Conservation (phyloP, 2,797 vertebrate genomes). For the Cottoperca gobio region DNA sequence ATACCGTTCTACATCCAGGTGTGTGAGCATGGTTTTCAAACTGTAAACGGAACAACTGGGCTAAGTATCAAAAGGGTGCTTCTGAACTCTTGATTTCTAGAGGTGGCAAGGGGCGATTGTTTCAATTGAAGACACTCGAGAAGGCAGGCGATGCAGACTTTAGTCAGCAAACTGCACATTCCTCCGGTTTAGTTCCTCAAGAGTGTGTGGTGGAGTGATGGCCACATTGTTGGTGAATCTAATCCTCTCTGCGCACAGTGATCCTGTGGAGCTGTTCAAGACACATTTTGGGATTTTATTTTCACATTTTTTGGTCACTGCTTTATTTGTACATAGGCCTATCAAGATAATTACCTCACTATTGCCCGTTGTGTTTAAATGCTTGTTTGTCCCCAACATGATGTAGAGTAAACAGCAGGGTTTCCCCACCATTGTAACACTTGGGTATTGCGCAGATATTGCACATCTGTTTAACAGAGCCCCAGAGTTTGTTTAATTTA, state of each 20-base stretch:
- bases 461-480: no score
- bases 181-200: conserved; percentile 20
- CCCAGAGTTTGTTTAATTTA: no score
- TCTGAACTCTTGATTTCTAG: conserved; percentile 3
- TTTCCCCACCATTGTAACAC: no score
- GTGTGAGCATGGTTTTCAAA: background rate
- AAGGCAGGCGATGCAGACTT: background rate
- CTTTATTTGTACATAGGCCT: background rate
- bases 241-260: background rate
- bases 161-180: conserved; percentile 37
- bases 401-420: no score
- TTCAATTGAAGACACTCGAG: conserved; percentile 15
- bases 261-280: background rate
- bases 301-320: background rate
- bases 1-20: conserved; percentile 98
- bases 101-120: conserved; percentile 8
- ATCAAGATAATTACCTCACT: no score
- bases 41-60: background rate
- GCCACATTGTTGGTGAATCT: background rate
- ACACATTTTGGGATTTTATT: background rate
- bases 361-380: no score
- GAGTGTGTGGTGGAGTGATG: conserved; percentile 1
- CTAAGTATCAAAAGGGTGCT: background rate
- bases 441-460: no score
- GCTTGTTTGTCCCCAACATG: no score